phyloP scores from a whole-genome alignment of 2,888 invertebrate genomes.

The Argyresthia albistria region DNA sequence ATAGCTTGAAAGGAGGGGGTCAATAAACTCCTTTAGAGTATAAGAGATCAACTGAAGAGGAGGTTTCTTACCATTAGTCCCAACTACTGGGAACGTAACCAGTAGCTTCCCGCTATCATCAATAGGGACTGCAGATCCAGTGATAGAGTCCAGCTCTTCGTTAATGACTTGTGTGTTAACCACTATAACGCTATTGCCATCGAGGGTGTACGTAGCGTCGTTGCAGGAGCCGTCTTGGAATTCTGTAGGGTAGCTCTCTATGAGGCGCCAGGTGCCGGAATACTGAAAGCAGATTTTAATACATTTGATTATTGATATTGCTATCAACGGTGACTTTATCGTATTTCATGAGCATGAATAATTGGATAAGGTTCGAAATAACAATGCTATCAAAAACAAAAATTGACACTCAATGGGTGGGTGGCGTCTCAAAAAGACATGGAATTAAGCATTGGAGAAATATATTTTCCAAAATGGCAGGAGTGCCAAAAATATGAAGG shows the following conservation, averaged over 20 bases:
- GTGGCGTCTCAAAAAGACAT: too few species aligned
- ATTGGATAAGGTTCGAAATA: too few species aligned
- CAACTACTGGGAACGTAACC: constrained; percentile 58
- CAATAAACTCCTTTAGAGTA: too few species aligned
- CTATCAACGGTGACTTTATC: too few species aligned
- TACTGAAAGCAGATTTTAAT: background rate
- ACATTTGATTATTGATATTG: too few species aligned
- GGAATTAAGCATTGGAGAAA: too few species aligned
- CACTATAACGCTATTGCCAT: constrained; percentile 23
- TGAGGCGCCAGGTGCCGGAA: constrained; percentile 66
- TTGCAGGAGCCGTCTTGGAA: constrained; percentile 75
- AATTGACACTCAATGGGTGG: too few species aligned
- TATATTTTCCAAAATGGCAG: too few species aligned
- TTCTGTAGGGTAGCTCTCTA: constrained; percentile 72
- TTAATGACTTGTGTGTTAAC: constrained; percentile 20
- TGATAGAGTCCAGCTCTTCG: constrained; percentile 48
- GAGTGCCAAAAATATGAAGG: too few species aligned
- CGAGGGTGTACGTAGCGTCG: constrained; percentile 62
- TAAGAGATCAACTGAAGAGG: constrained; percentile 20
- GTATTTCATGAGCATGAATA: too few species aligned
- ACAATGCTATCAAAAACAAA: background rate
- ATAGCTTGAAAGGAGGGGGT: too few species aligned
- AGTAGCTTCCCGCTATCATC: constrained; percentile 51
- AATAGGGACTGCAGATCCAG: constrained; percentile 42
- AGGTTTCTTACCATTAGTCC: constrained; percentile 25